Evolutionary conservation across 1,140 invertebrate species (phyloP).

Genomic region (Drosophila ogumai): DNA sequence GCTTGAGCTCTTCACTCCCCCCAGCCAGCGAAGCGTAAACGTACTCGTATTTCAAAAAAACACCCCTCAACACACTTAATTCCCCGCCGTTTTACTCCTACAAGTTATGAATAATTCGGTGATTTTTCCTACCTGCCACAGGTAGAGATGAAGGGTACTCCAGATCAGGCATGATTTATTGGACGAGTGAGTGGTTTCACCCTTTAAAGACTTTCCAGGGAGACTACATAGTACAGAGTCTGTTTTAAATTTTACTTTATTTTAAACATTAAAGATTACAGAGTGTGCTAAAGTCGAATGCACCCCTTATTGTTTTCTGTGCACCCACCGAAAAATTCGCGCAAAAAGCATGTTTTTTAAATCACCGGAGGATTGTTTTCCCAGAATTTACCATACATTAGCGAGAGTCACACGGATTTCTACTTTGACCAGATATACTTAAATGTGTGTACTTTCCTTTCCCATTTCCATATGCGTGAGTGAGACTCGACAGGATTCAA

Average conservation of each 20-base stretch:
- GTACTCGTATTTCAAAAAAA: slow-evolving; percentile 10
- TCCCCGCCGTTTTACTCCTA: slow-evolving; percentile 33
- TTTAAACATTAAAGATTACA: background rate
- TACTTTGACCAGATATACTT: slow-evolving; percentile 43
- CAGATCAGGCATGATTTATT: slow-evolving; percentile 6
- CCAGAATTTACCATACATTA: slow-evolving; percentile 65
- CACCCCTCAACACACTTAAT: slow-evolving; percentile 30
- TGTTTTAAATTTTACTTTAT: background rate
- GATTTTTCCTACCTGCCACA: slow-evolving; percentile 22
- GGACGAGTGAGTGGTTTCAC: slow-evolving; percentile 2
- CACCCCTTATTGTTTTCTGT: background rate
- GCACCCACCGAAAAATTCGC: slow-evolving; percentile 4
- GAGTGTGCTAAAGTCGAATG: background rate
- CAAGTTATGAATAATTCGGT: slow-evolving; percentile 43
- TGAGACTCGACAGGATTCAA: slow-evolving; percentile 23
- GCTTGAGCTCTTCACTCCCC: background rate
- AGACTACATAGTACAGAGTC: background rate
- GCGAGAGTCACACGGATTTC: slow-evolving; percentile 33
- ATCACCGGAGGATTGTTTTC: slow-evolving; percentile 40
- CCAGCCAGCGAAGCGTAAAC: slow-evolving; percentile 5
- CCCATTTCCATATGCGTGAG: slow-evolving; percentile 17
- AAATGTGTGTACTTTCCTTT: slow-evolving; percentile 22
- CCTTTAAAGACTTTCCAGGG: background rate
- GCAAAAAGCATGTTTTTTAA: slow-evolving; percentile 14
- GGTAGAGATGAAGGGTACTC: background rate